These are phyloP conservation scores for Mycalesis mineus DNA, from an alignment of 2,888 invertebrate genomes.

Conservation along the genomic window DNA sequence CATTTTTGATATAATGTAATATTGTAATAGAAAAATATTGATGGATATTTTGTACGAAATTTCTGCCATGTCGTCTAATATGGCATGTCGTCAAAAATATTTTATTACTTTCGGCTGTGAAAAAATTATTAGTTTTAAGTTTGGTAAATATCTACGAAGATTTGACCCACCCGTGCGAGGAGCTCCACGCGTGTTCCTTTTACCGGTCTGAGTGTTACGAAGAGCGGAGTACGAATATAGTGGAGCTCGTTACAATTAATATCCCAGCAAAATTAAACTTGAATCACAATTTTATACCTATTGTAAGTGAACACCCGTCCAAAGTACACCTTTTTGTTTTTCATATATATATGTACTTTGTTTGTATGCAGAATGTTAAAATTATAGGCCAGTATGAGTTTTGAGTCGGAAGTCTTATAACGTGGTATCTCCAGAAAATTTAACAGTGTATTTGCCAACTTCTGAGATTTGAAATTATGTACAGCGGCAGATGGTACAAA, in stretches of 20 bases:
- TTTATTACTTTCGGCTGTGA: slow-evolving; percentile 68
- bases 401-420: slow-evolving; percentile 18
- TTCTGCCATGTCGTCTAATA: slow-evolving; percentile 5
- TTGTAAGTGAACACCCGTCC: slow-evolving; percentile 57
- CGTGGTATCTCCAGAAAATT: too few species aligned
- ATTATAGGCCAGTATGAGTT: slow-evolving; percentile 43
- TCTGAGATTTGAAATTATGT: too few species aligned
- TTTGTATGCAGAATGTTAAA: slow-evolving; percentile 34
- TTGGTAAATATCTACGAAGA: slow-evolving; percentile 5
- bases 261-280: slow-evolving; percentile 41
- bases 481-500: too few species aligned
- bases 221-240: neutral
- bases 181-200: neutral
- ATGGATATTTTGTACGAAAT: slow-evolving; percentile 7
- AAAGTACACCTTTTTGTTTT: slow-evolving; percentile 33
- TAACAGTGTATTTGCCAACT: too few species aligned
- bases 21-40: neutral
- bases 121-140: slow-evolving; percentile 55
- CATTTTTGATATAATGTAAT: slow-evolving; percentile 1
- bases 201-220: neutral
- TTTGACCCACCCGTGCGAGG: neutral
- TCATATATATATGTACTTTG: slow-evolving; percentile 22
- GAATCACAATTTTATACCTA: slow-evolving; percentile 38
- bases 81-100: slow-evolving; percentile 50
- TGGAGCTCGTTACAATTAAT: neutral